Base-by-base conservation (phyloP, 1,140 invertebrate genomes). In the Dinothrombium tinctorium region DNA sequence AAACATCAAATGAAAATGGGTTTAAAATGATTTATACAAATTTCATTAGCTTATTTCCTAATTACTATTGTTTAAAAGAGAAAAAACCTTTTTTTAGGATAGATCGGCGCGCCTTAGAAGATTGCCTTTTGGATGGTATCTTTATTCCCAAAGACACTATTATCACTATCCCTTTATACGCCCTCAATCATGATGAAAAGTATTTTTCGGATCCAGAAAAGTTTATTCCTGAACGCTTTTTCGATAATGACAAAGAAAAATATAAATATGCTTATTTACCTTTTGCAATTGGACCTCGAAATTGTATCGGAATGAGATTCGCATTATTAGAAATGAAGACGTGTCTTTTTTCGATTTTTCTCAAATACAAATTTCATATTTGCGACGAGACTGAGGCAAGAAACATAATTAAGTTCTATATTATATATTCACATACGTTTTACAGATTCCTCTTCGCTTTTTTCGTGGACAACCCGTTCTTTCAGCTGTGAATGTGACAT, bases 171-270 rank as follows among this genome's bases (percentile, higher is more conserved):
- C 64, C 71, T 0, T 56, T 67, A 2, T 58, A 67, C 26, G 65
- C 64, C 2, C 56, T 79, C 24, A 74, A 79, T 42, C 60, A 62
- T n/a, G 65, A 71, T 57, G 57, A 62, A 2, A 50, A 63, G 2
- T 57, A 62, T 47, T 74, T 61, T 57, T 58, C 64, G 2, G 66
- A 78, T 55, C 78, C 79, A 0, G 73, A 80, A 40, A 62, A 75
- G 49, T 82, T 81, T 58, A 52, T 68, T 20, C 65, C 69, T 9
- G 67, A 71, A 43, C 53, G 70, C 51, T 72, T 47, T 46, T 8
- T 32, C 8, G 8, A n/a, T n/a, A n/a, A n/a, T n/a, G n/a, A n/a
- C n/a, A n/a, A n/a, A n/a, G n/a, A n/a, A n/a, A n/a, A n/a, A 8
- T 61, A 24, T 50, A 7, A 40, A 50, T 2, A 49, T 60, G 28